Percentiles rank a stretch among this genome's conserved stretches.
phyloP scores from a whole-genome alignment of 1,140 invertebrate genomes.

The Drosophila ananassae region DNA sequence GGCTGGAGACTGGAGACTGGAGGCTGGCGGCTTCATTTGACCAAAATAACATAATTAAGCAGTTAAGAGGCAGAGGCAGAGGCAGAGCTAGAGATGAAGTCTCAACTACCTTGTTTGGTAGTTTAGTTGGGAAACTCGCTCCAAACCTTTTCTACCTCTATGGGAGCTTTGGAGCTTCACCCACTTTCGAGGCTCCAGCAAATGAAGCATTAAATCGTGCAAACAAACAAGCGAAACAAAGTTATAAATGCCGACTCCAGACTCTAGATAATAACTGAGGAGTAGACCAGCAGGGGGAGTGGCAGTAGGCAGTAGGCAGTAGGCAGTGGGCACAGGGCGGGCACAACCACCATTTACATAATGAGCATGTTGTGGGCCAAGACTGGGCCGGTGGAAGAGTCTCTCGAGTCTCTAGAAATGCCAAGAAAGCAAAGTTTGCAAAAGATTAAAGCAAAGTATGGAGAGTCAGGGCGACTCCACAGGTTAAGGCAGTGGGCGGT shows the following conservation, averaged over 20 bases:
- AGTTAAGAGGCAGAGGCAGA: constrained; percentile 16
- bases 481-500: constrained; percentile 24
- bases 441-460: constrained; percentile 16
- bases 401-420: constrained; percentile 20
- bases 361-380: constrained; percentile 57
- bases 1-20: constrained; percentile 3
- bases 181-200: constrained; percentile 44
- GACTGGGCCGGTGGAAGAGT: constrained; percentile 9
- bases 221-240: constrained; percentile 56
- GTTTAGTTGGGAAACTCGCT: constrained; percentile 23
- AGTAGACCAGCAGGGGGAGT: not conserved
- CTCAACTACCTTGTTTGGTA: constrained; percentile 47
- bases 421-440: constrained; percentile 44
- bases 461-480: not conserved
- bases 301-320: constrained; percentile 9
- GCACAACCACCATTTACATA: constrained; percentile 49
- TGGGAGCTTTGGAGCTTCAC: constrained; percentile 17
- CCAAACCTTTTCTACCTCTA: constrained; percentile 26
- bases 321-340: not conserved
- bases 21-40: constrained; percentile 48
- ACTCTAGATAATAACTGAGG: constrained; percentile 47
- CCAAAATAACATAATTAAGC: constrained; percentile 51
- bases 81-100: constrained; percentile 21
- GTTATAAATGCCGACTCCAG: constrained; percentile 51
- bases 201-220: constrained; percentile 65